Base-by-base conservation (phyloP, 1,140 invertebrate species). In the Calephelis virginiensis region DNA sequence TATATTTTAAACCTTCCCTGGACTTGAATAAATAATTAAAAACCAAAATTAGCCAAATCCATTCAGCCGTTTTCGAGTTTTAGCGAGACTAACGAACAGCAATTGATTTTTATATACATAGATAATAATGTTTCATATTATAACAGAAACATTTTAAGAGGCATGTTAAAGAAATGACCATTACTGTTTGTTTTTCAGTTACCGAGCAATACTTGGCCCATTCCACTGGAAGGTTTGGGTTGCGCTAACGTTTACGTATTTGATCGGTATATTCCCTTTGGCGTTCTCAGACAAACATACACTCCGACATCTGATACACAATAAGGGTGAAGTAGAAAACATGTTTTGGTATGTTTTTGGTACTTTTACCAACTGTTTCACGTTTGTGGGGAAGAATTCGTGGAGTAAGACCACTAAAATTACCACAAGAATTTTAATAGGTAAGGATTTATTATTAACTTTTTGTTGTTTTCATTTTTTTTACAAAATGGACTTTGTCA, bases 341-440 rank as follows among this genome's bases (percentile, higher is more conserved):
- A 95, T 95, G 94, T 95, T 95, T 80, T 95, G 94, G 94, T 96
- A 95, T 80, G 95, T 96, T 13, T 96, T 96, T 72, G 95, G 95
- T 9, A 96, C 95, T 49, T 96, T 96, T 81, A 96, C 95, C 2
- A 96, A 96, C 75, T 94, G 94, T 69, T 96, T 96, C 69, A 94
- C 94, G 5, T 95, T 96, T 74, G 92, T 90, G 47, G 94, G 94
- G 6, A 92, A 93, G 71, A 93, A 94, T 66, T 94, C 94, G 1
- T 95, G 95, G 94, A 93, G 92, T 56, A 94, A 92, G 72, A 93
- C 94, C 1, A 92, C 92, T n/a, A 95, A 94, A 77, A 88, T 92
- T 50, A 94, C 95, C 0, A 95, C 94, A 4, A 92, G 94, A 69
- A 65, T 95, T 2, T 85, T 96, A 6, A 94, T 96, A 68, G 95